These are phyloP conservation scores for Mus musculus DNA, from an alignment of 2,113 vertebrate species.

Conservation along the genomic window GRCm39 chr9:107954001-107954500, in stretches of 20 bases:
- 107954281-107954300: neutral
- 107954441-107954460: neutral
- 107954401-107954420: neutral
- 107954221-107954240: neutral
- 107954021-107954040: neutral
- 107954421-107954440: neutral
- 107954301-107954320: neutral
- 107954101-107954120: neutral
- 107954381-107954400: neutral
- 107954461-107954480: neutral
- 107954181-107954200: constrained; percentile 2
- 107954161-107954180: neutral
- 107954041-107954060: neutral
- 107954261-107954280: neutral
- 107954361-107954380: neutral
- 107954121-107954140: neutral
- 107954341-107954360: neutral
- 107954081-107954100: neutral
- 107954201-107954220: neutral
- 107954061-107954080: neutral
- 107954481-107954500: neutral
- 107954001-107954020: neutral
- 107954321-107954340: neutral
- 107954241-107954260: neutral
- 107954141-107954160: neutral